These are phyloP conservation scores for Ashinkailepas kermadecensis DNA, from an alignment of 2,888 invertebrate species.

Conservation along the genomic window DNA sequence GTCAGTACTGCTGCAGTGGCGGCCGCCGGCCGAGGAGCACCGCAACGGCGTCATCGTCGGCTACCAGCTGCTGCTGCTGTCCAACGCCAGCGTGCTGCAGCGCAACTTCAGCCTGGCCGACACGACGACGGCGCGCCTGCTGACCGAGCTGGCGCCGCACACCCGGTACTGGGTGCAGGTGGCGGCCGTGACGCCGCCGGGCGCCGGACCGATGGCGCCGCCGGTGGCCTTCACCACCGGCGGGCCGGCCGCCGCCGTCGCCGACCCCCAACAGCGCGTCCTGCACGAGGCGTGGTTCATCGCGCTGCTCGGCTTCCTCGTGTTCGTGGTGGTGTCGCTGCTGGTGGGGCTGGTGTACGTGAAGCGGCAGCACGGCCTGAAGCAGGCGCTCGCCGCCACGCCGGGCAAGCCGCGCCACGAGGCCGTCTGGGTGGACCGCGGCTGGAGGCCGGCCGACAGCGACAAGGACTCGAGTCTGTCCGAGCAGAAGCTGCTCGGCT, in stretches of 20 bases:
- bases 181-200: slow-evolving; percentile 3
- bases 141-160: slow-evolving; percentile 18
- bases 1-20: slow-evolving; percentile 2
- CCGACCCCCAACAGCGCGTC: background rate
- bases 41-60: slow-evolving; percentile 1
- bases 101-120: background rate
- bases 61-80: slow-evolving; percentile 4
- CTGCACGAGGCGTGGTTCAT: slow-evolving; percentile 14
- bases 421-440: slow-evolving; percentile 20
- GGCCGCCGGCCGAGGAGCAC: background rate
- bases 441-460: slow-evolving; percentile 18
- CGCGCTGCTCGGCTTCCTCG: slow-evolving; percentile 18
- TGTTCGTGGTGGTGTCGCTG: slow-evolving; percentile 14
- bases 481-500: slow-evolving; percentile 15
- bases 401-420: no score
- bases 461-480: slow-evolving; percentile 16
- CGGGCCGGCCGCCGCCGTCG: background rate
- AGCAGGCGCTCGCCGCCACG: background rate
- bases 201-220: background rate
- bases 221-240: background rate
- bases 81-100: slow-evolving; percentile 14
- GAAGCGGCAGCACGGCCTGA: slow-evolving; percentile 14
- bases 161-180: slow-evolving; percentile 11
- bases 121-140: background rate
- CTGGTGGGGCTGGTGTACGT: slow-evolving; percentile 9